Percentiles rank a stretch among this genome's conserved stretches.
These are phyloP conservation scores for Ceratosolen fusciceps DNA, from an alignment of 1,140 invertebrate species.

Conservation along the genomic window DNA sequence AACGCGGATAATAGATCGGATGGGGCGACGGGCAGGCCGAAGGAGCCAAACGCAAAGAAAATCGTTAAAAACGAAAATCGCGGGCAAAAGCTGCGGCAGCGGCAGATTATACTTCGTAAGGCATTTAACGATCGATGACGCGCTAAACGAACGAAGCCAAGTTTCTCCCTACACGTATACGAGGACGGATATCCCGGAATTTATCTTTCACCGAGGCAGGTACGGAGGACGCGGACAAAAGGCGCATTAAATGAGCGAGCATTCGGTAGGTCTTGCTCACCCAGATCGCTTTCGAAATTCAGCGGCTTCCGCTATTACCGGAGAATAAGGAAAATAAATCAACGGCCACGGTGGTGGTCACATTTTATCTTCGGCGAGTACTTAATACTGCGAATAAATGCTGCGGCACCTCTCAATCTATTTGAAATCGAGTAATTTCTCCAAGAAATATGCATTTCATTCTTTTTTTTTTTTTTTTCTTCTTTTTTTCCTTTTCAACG, in stretches of 20 bases:
- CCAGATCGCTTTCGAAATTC: not conserved
- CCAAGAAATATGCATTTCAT: no score
- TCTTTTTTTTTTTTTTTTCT: no score
- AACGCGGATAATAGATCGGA: no score
- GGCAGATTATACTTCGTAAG: not conserved
- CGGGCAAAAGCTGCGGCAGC: no score
- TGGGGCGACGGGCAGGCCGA: not conserved
- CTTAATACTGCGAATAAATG: no score
- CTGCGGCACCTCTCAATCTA: no score
- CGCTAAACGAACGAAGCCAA: not conserved
- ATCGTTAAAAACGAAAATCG: slow-evolving; percentile 5
- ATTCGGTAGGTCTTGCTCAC: not conserved
- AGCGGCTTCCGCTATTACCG: not conserved
- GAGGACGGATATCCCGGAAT: not conserved
- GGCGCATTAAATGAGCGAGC: not conserved
- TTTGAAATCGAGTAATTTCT: no score
- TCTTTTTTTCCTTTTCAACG: no score
- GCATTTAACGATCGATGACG: not conserved
- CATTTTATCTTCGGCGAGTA: no score
- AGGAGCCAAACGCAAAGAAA: not conserved
- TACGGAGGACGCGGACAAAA: not conserved
- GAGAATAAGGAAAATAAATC: not conserved
- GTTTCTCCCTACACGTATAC: not conserved
- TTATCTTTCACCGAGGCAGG: not conserved
- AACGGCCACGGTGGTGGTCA: no score